These are phyloP conservation scores for Trachymyrmex septentrionalis DNA, from an alignment of 1,140 invertebrate species.

Conservation along the genomic window DNA sequence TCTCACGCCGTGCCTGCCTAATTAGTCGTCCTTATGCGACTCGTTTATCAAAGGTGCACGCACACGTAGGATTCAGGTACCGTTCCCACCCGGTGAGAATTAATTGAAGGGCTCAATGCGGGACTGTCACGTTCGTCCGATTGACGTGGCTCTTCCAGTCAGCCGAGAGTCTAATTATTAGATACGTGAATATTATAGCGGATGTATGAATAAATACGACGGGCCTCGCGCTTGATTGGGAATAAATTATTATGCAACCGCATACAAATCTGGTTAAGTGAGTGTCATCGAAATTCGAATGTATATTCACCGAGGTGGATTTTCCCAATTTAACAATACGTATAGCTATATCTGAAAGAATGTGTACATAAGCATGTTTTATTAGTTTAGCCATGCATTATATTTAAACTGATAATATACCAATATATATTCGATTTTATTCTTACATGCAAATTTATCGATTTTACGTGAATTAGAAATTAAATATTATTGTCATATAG, in stretches of 20 bases:
- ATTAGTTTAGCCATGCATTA: conserved; percentile 41
- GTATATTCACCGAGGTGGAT: conserved; percentile 2
- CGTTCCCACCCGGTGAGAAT: conserved; percentile 53
- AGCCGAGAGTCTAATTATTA: conserved; percentile 34
- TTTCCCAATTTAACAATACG: conserved; percentile 53
- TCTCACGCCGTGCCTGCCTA: conserved; percentile 42
- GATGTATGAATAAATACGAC: conserved; percentile 35
- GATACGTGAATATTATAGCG: conserved; percentile 21
- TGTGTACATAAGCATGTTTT: conserved; percentile 39
- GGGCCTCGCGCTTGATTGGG: conserved; percentile 28
- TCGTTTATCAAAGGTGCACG: conserved; percentile 73
- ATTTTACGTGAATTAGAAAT: conserved; percentile 46
- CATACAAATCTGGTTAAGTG: conserved; percentile 56
- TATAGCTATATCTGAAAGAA: conserved; percentile 34
- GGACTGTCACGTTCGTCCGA: conserved; percentile 39
- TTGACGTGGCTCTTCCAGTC: conserved; percentile 59
- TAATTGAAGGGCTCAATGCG: conserved; percentile 63
- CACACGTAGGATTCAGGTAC: background rate
- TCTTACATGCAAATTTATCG: conserved; percentile 49
- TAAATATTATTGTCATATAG: no score
- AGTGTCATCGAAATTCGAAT: conserved; percentile 41
- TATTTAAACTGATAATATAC: conserved; percentile 42
- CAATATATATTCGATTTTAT: conserved; percentile 53
- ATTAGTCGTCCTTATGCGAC: conserved; percentile 73
- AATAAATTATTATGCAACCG: conserved; percentile 59